Evolutionary conservation across 2,888 invertebrate species (phyloP), one percentile per base, ranked within the genome.

Genomic region (Ennomos fuscantarius): DNA sequence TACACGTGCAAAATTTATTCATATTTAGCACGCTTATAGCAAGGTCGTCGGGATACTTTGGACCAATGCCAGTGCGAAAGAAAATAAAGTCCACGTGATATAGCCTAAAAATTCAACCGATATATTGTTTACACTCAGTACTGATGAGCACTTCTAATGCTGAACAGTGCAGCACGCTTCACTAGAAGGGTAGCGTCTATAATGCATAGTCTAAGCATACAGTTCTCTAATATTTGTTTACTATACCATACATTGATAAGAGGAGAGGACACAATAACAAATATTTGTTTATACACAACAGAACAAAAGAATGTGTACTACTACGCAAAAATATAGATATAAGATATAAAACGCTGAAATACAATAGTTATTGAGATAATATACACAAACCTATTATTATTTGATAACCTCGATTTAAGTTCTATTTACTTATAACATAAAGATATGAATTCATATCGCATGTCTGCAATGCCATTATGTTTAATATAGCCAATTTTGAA

Each of bases 201-300:
- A 24, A 24, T 24, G 6, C 6, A 24, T 24, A 24, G 24, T 50
- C 42, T 12, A 41, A 34, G 41, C 42, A 33, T 24, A 34, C n/a
- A 13, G 15, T 9, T 32, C 10, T 12, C 31, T 34, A 11, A 32
- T 42, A 24, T 35, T 49, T 24, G 11, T 24, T 24, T 24, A 24
- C 24, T 24, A 24, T 24, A n/a, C n/a, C 8, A 42, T 11, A 12
- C 33, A 52, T 49, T 65, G 62, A 52, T 39, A 51, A 46, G 36
- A 49, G 46, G 36, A 46, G 36, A 49, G 46, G 36, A 53, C 47
- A 60, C 49, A 35, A 44, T 39, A 53, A 44, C 43, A 46, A 40
- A 32, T 53, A 57, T 53, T 55, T 57, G 62, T 62, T 62, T 62
- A 34, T 55, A 62, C 46, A 62, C 31, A 46, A 46, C 55, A 55